phyloP scores from a whole-genome alignment of 2,888 invertebrate genomes.

The Eupithecia centaureata region DNA sequence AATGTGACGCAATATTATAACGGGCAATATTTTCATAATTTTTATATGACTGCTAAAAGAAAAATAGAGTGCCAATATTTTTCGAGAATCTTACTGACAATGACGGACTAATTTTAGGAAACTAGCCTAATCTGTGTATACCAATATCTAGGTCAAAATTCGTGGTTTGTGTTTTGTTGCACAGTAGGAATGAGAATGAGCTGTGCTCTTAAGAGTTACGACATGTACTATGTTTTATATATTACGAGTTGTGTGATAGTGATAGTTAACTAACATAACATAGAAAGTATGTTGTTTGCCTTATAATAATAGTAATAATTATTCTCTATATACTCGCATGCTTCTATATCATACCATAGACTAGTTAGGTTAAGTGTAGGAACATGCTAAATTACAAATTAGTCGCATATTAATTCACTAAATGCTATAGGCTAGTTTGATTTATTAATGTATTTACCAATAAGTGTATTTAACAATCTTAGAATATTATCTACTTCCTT shows the following conservation, averaged over 20 bases:
- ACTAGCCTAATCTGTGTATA: neutral
- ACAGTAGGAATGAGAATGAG: slow-evolving; percentile 44
- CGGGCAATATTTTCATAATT: too few relatives aligned
- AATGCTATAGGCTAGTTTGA: slow-evolving; percentile 32
- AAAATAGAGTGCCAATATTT: too few relatives aligned
- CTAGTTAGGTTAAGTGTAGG: slow-evolving; percentile 41
- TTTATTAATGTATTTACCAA: slow-evolving; percentile 32
- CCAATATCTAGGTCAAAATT: neutral
- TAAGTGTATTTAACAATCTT: slow-evolving; percentile 39
- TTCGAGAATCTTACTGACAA: too few relatives aligned
- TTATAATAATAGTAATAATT: slow-evolving; percentile 58
- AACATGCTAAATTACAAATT: slow-evolving; percentile 33
- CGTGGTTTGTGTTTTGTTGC: slow-evolving; percentile 1
- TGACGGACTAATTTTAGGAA: too few relatives aligned
- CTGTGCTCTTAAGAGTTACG: slow-evolving; percentile 53
- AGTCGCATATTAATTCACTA: slow-evolving; percentile 34
- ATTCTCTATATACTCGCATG: slow-evolving; percentile 70
- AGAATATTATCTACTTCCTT: slow-evolving; percentile 42
- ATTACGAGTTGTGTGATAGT: slow-evolving; percentile 46
- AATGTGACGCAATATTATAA: too few relatives aligned
- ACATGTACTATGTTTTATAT: slow-evolving; percentile 51
- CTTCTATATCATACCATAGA: slow-evolving; percentile 54
- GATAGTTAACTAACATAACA: slow-evolving; percentile 37
- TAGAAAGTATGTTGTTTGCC: slow-evolving; percentile 59
- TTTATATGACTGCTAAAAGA: too few relatives aligned